A percentile compares a stretch with the other conserved stretches of the same genome.
These are phyloP conservation scores for Trichonephila clavipes DNA, from an alignment of 1,140 invertebrate species.

Conservation along the genomic window DNA sequence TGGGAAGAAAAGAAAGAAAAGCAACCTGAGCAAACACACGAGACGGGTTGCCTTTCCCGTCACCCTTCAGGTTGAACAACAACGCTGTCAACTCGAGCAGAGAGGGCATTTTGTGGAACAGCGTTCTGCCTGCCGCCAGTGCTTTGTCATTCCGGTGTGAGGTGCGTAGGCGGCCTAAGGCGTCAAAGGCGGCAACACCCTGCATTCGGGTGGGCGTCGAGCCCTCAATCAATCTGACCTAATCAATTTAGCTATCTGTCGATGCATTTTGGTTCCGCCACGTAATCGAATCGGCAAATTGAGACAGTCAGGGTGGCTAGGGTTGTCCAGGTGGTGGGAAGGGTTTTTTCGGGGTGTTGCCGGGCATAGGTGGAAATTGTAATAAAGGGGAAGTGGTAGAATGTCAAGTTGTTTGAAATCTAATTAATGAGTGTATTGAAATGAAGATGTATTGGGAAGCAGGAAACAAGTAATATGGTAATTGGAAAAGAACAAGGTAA, in stretches of 20 bases:
- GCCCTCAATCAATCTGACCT: constrained; percentile 1
- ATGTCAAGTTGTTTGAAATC: no score
- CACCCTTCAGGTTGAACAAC: not conserved
- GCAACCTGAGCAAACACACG: not conserved
- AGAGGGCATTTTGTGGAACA: constrained; percentile 25
- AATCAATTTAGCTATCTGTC: constrained; percentile 27
- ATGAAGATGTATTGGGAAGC: no score
- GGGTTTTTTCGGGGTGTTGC: no score
- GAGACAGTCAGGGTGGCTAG: not conserved
- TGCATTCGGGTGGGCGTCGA: not conserved
- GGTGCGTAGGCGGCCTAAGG: not conserved
- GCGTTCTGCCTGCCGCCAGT: constrained; percentile 20
- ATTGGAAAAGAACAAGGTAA: no score
- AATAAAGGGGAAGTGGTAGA: no score
- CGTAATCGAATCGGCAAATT: constrained; percentile 14
- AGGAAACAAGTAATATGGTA: no score
- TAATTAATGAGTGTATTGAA: no score
- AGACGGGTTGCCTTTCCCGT: not conserved
- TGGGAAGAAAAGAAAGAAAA: not conserved
- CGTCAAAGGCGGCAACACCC: constrained; percentile 26
- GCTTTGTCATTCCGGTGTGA: not conserved
- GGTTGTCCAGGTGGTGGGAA: no score
- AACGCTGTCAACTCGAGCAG: constrained; percentile 9
- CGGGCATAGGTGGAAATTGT: no score
- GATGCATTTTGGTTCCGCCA: not conserved